A percentile compares a stretch with the other conserved stretches of the same genome.
Evolutionary conservation across 2,113 vertebrate species (phyloP).

Genomic region (Salvator merianae): DNA sequence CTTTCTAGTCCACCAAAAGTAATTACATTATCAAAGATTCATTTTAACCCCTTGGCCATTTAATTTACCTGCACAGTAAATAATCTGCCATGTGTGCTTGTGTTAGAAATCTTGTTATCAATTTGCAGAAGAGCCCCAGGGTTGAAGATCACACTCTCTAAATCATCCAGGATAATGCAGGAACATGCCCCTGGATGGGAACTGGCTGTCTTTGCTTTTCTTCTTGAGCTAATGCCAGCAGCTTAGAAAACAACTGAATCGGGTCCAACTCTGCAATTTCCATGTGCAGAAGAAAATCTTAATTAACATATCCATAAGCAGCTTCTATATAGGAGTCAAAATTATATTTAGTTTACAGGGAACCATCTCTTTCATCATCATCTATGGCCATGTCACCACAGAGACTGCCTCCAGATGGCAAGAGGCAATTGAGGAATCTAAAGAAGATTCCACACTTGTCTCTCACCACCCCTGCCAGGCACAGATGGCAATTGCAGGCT

Average conservation of each 20-base stretch:
- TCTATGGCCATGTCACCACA: background rate
- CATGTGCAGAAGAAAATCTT: background rate
- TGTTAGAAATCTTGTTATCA: slow-evolving; percentile 45
- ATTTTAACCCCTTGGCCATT: background rate
- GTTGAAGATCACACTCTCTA: slow-evolving; percentile 59
- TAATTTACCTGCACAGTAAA: background rate
- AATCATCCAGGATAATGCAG: slow-evolving; percentile 62
- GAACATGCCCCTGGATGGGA: slow-evolving; percentile 60
- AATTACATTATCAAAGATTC: background rate
- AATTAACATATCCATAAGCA: background rate
- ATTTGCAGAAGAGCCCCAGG: slow-evolving; percentile 45
- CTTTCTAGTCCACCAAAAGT: background rate
- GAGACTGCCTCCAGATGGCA: background rate
- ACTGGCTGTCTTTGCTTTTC: slow-evolving; percentile 70
- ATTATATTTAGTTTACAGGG: background rate
- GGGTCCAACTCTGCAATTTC: slow-evolving; percentile 57
- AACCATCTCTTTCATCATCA: background rate
- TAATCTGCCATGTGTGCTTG: slow-evolving; percentile 5
- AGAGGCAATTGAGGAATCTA: background rate
- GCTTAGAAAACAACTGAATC: slow-evolving; percentile 54
- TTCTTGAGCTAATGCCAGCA: slow-evolving; percentile 68
- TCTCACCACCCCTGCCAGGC: too few relatives aligned
- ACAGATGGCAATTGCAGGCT: too few relatives aligned
- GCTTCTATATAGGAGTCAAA: background rate
- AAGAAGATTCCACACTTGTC: too few relatives aligned